These are phyloP conservation scores for Zoanthus gigantus DNA, from an alignment of 92 coral and sea anemone genomes.

Conservation along the genomic window DNA sequence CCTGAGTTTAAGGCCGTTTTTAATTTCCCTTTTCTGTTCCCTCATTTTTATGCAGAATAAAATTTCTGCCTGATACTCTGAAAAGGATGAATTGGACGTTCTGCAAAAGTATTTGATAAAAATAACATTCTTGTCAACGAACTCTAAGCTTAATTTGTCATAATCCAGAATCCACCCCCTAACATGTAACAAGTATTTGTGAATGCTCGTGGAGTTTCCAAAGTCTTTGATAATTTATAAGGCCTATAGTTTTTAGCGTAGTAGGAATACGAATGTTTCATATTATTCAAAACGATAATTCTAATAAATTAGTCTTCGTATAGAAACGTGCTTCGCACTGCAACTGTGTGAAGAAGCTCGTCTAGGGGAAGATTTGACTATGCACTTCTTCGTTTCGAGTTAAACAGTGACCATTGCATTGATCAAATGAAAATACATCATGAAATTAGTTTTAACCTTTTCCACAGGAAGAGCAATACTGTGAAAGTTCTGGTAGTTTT, in stretches of 20 bases:
- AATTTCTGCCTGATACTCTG: background rate
- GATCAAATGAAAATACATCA: conserved; percentile 5
- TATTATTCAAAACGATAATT: conserved; percentile 7
- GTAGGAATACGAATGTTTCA: conserved; percentile 1
- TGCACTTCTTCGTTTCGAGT: conserved; percentile 8
- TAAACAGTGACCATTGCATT: conserved; percentile 6
- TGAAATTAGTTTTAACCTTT: background rate
- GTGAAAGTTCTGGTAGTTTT: background rate
- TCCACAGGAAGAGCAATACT: conserved; percentile 10
- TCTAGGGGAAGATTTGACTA: conserved; percentile 8
- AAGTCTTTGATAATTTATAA: conserved; percentile 7
- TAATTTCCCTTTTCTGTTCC: background rate
- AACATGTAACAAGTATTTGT: background rate
- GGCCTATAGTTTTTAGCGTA: conserved; percentile 7
- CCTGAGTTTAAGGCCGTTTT: background rate
- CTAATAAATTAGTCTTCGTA: conserved; percentile 1
- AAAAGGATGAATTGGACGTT: background rate
- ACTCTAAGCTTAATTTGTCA: conserved; percentile 2
- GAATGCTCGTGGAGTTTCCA: conserved; percentile 9
- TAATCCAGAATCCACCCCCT: background rate
- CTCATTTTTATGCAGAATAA: background rate
- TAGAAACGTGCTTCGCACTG: conserved; percentile 9
- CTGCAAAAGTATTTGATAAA: conserved; percentile 1
- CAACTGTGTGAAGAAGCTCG: conserved; percentile 8
- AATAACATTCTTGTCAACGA: background rate